Evolutionary conservation across 2,888 invertebrate species (phyloP).

Genomic region (Acanthosepion esculentum): DNA sequence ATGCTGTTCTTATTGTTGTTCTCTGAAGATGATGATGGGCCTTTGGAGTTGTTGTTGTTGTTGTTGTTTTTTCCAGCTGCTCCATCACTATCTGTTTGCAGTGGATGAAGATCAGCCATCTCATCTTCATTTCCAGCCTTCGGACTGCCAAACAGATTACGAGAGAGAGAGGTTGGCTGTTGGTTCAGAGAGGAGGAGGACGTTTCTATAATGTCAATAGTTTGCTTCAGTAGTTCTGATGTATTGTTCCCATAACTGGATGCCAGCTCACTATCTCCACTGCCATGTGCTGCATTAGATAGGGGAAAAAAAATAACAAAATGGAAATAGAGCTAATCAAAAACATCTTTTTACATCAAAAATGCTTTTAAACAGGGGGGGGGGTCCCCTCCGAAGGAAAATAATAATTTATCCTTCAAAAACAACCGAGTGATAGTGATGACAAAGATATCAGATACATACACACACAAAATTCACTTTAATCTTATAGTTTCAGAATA

Average conservation of each 20-base stretch:
- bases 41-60: background rate
- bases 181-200: background rate
- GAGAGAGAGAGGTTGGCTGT: conserved; percentile 6
- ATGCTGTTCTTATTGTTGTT: background rate
- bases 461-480: no score
- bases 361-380: no score
- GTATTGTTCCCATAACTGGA: conserved; percentile 41
- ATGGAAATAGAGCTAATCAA: no score
- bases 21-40: background rate
- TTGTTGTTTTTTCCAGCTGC: background rate
- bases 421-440: no score
- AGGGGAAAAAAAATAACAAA: background rate
- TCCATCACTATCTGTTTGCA: background rate
- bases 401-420: no score
- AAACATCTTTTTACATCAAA: no score
- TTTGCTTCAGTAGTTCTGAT: conserved; percentile 40
- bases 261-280: conserved; percentile 44
- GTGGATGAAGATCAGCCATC: background rate
- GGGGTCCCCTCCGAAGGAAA: no score
- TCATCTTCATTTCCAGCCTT: background rate
- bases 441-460: no score
- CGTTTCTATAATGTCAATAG: conserved; percentile 36
- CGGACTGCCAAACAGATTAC: conserved; percentile 41
- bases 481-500: no score
- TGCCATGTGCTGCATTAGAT: conserved; percentile 15